Evolutionary conservation across 2,113 vertebrate genomes (phyloP).

Genomic region (Myrmophylax atrothorax): DNA sequence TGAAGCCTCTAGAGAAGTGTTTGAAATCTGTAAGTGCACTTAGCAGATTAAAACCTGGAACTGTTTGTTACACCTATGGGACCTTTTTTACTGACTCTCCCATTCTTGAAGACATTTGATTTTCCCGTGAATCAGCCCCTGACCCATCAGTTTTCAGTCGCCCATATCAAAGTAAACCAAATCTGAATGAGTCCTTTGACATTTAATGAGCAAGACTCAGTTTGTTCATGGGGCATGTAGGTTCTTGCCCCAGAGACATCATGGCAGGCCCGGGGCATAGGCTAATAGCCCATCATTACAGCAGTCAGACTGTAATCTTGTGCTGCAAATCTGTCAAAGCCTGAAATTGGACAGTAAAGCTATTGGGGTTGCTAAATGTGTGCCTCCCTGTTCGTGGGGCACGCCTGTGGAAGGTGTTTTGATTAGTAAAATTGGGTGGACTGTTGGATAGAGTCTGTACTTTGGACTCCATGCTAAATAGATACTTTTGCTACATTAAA

Average conservation of each 20-base stretch:
- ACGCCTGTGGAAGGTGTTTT: background rate
- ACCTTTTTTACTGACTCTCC: background rate
- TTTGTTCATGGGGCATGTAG: background rate
- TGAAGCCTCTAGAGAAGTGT: background rate
- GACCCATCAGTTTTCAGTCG: background rate
- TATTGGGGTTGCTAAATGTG: background rate
- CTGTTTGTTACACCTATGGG: background rate
- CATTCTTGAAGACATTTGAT: background rate
- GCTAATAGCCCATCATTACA: background rate
- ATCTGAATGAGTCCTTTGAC: background rate
- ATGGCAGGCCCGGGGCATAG: background rate
- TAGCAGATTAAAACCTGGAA: background rate
- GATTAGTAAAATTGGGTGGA: background rate
- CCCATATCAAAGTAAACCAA: background rate
- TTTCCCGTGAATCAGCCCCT: background rate
- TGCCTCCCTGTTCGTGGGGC: accelerated
- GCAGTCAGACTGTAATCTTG: background rate
- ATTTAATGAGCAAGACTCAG: background rate
- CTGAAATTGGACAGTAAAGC: background rate
- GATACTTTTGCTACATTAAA: background rate
- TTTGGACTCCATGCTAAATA: background rate
- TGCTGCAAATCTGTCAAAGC: background rate
- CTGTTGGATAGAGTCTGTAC: background rate
- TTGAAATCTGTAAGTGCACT: background rate
- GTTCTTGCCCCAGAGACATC: background rate